Conservation (phyloP, 2,797 vertebrate species). For the Anomalospiza imberbis region DNA sequence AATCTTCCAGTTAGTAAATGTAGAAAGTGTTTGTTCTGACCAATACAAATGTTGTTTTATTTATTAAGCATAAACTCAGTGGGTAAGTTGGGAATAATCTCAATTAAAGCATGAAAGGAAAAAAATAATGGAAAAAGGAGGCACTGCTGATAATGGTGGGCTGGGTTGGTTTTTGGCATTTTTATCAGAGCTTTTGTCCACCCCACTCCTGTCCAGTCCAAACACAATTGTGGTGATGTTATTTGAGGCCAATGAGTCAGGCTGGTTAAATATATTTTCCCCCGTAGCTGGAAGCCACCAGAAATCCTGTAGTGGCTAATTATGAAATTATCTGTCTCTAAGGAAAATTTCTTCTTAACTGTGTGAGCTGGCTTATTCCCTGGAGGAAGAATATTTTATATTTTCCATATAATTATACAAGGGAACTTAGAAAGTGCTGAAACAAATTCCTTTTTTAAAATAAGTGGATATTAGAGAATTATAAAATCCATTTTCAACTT, state of each 20-base stretch:
- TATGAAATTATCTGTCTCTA: conserved; percentile 47
- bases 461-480: conserved; percentile 5
- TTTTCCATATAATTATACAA: conserved; percentile 4
- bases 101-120: background rate
- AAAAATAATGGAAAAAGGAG: background rate
- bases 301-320: conserved; percentile 32
- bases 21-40: background rate
- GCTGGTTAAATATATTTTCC: background rate
- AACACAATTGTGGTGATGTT: background rate
- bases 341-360: conserved; percentile 38
- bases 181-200: background rate
- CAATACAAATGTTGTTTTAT: background rate
- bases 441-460: conserved; percentile 5
- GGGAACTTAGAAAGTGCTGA: conserved; percentile 6
- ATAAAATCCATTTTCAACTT: background rate
- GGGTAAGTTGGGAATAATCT: background rate
- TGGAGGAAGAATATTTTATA: conserved; percentile 31
- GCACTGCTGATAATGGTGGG: background rate
- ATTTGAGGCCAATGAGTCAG: background rate
- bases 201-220: background rate
- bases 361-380: conserved; percentile 19
- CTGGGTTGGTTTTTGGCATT: background rate
- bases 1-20: background rate
- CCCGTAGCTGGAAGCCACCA: background rate
- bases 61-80: background rate